Percentiles rank a stretch among this genome's conserved stretches.
phyloP scores from a whole-genome alignment of 2,113 vertebrate species.

The Carassius carassius region DNA sequence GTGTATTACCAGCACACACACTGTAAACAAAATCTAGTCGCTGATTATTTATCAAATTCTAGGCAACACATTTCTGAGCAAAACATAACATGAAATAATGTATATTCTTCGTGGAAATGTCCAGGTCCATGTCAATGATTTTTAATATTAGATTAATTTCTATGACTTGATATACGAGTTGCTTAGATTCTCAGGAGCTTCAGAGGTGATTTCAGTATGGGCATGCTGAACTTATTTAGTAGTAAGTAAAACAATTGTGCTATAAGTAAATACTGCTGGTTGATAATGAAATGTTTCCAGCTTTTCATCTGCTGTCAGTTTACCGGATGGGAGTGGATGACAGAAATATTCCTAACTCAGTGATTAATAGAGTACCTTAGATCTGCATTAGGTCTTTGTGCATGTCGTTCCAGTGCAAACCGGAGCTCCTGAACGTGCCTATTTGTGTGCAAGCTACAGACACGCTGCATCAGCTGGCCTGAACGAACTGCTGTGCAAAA shows the following conservation, averaged over 20 bases:
- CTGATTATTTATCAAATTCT: neutral
- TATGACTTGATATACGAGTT: neutral
- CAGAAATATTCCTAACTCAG: conserved; percentile 2
- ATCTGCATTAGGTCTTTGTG: conserved; percentile 6
- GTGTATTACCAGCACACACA: too few relatives aligned
- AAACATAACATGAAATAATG: neutral
- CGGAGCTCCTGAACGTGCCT: neutral
- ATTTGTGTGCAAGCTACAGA: neutral
- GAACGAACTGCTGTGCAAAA: neutral
- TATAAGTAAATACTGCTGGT: conserved; percentile 8
- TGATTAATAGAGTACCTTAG: neutral
- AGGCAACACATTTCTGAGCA: too few relatives aligned
- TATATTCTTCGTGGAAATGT: too few relatives aligned
- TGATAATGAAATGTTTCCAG: conserved; percentile 35
- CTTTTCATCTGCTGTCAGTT: conserved; percentile 28
- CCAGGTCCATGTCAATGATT: neutral
- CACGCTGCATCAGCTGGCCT: neutral
- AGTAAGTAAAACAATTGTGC: too few relatives aligned
- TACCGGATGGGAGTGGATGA: conserved; percentile 28
- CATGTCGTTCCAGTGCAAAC: neutral
- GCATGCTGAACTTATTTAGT: neutral
- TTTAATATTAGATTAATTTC: neutral
- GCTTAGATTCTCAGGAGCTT: neutral
- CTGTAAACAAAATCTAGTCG: too few relatives aligned
- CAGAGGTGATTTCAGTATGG: neutral